phyloP scores from a whole-genome alignment of 2,113 vertebrate species.

The Lonchura striata region DNA sequence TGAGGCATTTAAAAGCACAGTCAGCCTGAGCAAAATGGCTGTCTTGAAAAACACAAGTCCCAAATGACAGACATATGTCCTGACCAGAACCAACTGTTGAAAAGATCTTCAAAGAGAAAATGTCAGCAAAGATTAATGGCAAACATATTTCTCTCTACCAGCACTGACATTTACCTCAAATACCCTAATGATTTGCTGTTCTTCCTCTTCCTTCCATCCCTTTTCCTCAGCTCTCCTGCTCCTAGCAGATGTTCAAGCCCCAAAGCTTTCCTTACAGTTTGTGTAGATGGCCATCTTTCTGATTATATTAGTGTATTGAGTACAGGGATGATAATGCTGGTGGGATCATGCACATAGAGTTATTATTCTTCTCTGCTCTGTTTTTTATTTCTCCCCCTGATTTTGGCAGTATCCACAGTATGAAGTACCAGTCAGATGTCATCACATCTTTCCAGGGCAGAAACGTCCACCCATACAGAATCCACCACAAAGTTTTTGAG shows the following conservation, averaged over 20 bases:
- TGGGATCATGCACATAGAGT: not conserved
- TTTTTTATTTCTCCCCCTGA: not conserved
- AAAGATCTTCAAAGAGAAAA: slow-evolving; percentile 27
- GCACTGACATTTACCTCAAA: slow-evolving; percentile 22
- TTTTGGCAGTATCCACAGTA: not conserved
- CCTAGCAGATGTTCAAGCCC: not conserved
- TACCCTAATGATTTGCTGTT: not conserved
- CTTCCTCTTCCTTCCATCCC: not conserved
- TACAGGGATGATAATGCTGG: not conserved
- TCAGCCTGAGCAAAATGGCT: not conserved
- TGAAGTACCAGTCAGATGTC: not conserved
- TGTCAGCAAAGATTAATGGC: not conserved
- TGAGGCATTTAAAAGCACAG: not conserved
- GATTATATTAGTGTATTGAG: not conserved
- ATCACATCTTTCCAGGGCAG: not conserved
- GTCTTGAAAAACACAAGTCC: not conserved
- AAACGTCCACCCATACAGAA: not conserved
- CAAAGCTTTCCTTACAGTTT: not conserved
- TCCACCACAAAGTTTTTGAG: not conserved
- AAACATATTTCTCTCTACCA: not conserved
- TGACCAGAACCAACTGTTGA: not conserved
- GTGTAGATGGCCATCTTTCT: not conserved
- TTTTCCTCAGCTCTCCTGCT: not conserved
- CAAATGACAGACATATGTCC: not conserved
- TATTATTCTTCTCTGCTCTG: not conserved